Conservation (phyloP, 2,797 vertebrate genomes). For the Threskiornis aethiopicus region DNA sequence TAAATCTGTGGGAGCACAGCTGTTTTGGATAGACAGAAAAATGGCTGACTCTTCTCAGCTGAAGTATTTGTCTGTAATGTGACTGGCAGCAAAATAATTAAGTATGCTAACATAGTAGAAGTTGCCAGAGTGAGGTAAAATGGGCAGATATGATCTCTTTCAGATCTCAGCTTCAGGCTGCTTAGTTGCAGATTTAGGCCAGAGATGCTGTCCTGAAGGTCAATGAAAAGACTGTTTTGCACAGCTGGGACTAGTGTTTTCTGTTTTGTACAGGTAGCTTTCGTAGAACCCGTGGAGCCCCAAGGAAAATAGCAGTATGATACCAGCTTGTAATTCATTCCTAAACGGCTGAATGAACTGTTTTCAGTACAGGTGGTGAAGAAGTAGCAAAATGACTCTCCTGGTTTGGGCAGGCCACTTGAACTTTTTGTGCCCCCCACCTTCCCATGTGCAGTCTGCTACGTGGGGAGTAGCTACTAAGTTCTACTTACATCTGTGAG, state of each 20-base stretch:
- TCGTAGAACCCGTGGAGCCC: neutral
- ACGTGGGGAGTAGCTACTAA: neutral
- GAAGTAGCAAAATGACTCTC: neutral
- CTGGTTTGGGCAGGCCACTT: neutral
- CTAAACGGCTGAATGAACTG: neutral
- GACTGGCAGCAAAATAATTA: neutral
- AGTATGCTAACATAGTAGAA: neutral
- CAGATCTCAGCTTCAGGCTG: neutral
- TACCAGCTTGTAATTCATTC: neutral
- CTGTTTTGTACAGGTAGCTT: neutral
- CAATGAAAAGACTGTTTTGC: neutral
- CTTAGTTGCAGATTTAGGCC: neutral
- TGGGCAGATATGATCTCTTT: neutral
- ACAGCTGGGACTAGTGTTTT: neutral
- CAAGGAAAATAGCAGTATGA: neutral
- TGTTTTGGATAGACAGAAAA: neutral
- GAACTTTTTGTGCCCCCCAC: neutral
- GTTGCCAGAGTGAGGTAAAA: neutral
- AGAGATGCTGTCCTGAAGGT: neutral
- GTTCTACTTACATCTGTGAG: neutral
- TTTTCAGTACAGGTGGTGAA: neutral
- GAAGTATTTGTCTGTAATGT: neutral
- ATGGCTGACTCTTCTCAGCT: neutral
- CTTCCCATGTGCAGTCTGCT: neutral
- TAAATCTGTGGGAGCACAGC: neutral